Evolutionary conservation across 1,140 invertebrate genomes (phyloP).

Genomic region (Vollenhovia emeryi): DNA sequence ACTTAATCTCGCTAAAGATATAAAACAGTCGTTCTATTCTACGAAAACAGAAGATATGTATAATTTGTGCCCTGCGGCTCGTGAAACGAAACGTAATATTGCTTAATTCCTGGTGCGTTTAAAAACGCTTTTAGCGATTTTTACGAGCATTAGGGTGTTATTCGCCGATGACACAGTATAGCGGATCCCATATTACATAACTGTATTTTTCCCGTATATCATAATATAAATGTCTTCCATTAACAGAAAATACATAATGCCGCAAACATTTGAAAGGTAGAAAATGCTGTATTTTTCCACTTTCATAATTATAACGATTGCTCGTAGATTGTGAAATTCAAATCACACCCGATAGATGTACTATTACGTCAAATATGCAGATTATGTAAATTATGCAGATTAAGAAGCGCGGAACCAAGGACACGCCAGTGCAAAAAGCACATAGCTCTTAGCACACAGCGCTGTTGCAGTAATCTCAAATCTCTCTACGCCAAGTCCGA

Average conservation of each 20-base stretch:
- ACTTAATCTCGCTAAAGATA: slow-evolving; percentile 45
- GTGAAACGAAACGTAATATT: slow-evolving; percentile 45
- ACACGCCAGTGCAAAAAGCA: slow-evolving; percentile 16
- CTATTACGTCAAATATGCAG: slow-evolving; percentile 36
- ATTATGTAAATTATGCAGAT: slow-evolving; percentile 39
- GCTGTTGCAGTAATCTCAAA: neutral
- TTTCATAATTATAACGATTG: slow-evolving; percentile 9
- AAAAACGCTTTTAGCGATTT: slow-evolving; percentile 55
- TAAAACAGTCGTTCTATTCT: slow-evolving; percentile 39
- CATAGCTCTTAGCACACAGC: neutral
- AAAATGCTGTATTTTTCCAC: neutral
- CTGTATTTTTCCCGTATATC: slow-evolving; percentile 21
- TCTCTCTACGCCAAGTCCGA: neutral
- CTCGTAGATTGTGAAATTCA: slow-evolving; percentile 3
- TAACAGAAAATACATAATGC: neutral
- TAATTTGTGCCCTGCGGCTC: slow-evolving; percentile 44
- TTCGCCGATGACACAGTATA: slow-evolving; percentile 42
- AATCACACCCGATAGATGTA: slow-evolving; percentile 24
- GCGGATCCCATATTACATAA: slow-evolving; percentile 29
- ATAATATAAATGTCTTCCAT: slow-evolving; percentile 46
- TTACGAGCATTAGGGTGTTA: slow-evolving; percentile 46
- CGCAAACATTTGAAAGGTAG: slow-evolving; percentile 12
- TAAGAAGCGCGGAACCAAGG: slow-evolving; percentile 43
- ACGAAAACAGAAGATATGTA: slow-evolving; percentile 49
- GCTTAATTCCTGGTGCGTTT: slow-evolving; percentile 48